Conservation (phyloP, 1,140 invertebrate genomes). For the Pantala flavescens region DNA sequence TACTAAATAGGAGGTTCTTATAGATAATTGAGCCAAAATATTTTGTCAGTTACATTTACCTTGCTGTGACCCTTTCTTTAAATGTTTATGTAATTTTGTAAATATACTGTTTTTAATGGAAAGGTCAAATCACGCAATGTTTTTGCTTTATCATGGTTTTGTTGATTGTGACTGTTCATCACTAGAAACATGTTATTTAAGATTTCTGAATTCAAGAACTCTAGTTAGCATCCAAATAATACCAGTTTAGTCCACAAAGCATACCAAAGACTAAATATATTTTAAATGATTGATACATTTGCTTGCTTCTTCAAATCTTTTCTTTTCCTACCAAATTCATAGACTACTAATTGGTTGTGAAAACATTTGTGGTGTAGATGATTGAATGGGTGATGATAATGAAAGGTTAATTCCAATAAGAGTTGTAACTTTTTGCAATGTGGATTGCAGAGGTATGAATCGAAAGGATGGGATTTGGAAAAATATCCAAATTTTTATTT, state of each 20-base stretch:
- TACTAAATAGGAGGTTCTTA: no score
- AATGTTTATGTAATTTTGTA: neutral
- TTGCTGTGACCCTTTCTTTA: neutral
- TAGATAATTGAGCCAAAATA: neutral
- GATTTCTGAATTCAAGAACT: neutral
- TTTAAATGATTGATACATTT: neutral
- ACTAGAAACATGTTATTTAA: neutral
- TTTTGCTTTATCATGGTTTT: neutral
- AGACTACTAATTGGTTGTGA: neutral
- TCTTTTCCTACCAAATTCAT: neutral
- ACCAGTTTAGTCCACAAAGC: constrained; percentile 5
- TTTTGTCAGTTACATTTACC: neutral
- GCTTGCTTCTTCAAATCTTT: neutral
- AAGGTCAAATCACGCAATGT: neutral
- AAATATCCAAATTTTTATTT: neutral
- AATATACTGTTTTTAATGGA: neutral
- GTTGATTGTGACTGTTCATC: neutral
- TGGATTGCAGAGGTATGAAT: neutral
- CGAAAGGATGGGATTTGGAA: neutral
- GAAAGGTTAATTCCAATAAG: neutral
- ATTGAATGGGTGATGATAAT: neutral
- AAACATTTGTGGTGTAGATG: neutral
- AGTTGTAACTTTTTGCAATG: neutral
- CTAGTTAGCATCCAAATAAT: neutral
- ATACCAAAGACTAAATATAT: constrained; percentile 8